Percentiles rank a stretch among this genome's conserved stretches.
Evolutionary conservation across 1,140 invertebrate species (phyloP).

Genomic region (Gryllus bimaculatus): DNA sequence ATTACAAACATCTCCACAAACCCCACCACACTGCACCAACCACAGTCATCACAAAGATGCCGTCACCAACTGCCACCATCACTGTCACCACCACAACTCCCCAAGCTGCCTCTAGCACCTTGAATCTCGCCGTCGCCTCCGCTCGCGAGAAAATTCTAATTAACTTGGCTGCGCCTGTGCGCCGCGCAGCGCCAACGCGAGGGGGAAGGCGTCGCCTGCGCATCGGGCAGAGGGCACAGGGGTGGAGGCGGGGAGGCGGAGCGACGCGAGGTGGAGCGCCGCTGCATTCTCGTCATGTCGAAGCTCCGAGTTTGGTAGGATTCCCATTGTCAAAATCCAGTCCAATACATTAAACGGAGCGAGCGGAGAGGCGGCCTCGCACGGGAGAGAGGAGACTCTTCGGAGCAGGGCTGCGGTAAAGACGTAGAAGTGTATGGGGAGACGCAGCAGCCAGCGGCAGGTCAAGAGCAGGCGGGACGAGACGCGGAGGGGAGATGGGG

Average conservation of each 20-base stretch:
- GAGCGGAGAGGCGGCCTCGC: neutral
- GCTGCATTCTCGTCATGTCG: neutral
- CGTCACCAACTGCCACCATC: too few relatives aligned
- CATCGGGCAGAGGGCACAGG: too few relatives aligned
- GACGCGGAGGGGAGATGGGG: neutral
- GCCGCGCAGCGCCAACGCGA: too few relatives aligned
- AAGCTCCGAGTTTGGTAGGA: neutral
- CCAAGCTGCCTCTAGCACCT: too few relatives aligned
- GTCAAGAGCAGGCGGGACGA: neutral
- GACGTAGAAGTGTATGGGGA: neutral
- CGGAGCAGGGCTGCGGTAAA: neutral
- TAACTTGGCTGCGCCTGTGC: neutral
- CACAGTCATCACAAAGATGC: too few relatives aligned
- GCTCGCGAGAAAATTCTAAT: neutral
- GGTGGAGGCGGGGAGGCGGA: neutral
- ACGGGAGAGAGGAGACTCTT: neutral
- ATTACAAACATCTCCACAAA: too few relatives aligned
- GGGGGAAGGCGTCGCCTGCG: too few relatives aligned
- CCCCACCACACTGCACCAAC: too few relatives aligned
- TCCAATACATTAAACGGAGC: neutral
- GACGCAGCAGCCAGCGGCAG: neutral
- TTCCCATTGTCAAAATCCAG: slow-evolving; percentile 1
- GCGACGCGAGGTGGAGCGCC: too few relatives aligned
- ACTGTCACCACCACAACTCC: too few relatives aligned
- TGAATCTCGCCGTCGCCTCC: too few relatives aligned